Base-by-base conservation (phyloP, 1,140 invertebrate genomes). In the Plodia interpunctella region DNA sequence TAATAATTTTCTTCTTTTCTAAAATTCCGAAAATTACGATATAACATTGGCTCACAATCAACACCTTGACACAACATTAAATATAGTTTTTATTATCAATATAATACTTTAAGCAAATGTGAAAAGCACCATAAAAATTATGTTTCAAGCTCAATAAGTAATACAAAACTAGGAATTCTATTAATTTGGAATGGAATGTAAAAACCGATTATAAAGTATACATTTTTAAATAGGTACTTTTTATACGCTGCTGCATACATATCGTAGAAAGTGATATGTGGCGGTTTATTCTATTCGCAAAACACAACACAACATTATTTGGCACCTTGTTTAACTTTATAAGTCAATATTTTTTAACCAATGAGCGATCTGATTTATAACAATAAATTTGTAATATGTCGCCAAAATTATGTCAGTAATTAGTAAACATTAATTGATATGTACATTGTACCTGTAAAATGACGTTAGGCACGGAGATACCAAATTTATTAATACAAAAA, bases 121-220 rank as follows among this genome's bases (percentile, higher is more conserved):
- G 18, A 32, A 55, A 55, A 55, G 53, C 53, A 55, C 53, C 53
- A 55, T n/a, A 35, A 9, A 35, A 35, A 35, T 2, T 35, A 35
- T 35, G 2, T 35, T 35, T 13, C 2, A 35, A 35, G 32, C 32
- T 35, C 32, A 35, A 35, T 11, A 35, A 35, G 32, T 35, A 35
- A 35, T 35, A 35, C 32, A 35, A 35, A 35, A 35, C 2, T 35
- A 35, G 32, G 13, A 11, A 35, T 35, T 6, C 21, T 3, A 25
- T 25, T 6, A 25, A 25, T 35, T 35, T 35, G 32, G 3, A 35
- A 35, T 35, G 32, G 8, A 11, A 35, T 35, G 13, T 35, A 25
- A 35, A 35, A 35, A 35, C 32, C 32, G 32, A 35, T 35, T 35
- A 9, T 35, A 35, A 35, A 11, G 32, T 35, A 5, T 35, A 35